Evolutionary conservation across 2,888 invertebrate species (phyloP), one percentile per base, ranked within the genome.

Genomic region (Daptonema setosum): DNA sequence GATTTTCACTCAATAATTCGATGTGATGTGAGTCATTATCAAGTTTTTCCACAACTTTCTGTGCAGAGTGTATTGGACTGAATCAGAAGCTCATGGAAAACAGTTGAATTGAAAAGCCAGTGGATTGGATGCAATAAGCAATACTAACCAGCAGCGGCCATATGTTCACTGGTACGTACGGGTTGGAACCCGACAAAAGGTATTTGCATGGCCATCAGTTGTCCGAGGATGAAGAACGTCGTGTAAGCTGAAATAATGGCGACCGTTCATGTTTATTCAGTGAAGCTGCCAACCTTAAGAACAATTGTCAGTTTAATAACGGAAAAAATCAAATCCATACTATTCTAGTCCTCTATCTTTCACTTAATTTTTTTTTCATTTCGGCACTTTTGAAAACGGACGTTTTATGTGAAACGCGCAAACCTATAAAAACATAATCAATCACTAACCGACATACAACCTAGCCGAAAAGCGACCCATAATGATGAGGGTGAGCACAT

Each of bases 151-250:
- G 85, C 82, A 43, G 97, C 91, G 45, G 97, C 95, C 97, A 99
- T 97, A 70, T 97, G 97, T 74, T 97, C 97, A 69, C 91, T 91
- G 2, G 97, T 97, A 56, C 93, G 78, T 60, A 97, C 90, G 11
- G 97, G 97, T 74, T 97, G 97, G 76, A 97, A 97, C 26, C 95
- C 95, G 57, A 78, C 78, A 67, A 78, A 78, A 50, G 78, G 77
- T 56, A 78, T 72, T 76, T 97, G 95, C 97, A 97, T 99, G 56
- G 93, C 93, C 66, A 91, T 78, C 59, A 97, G 74, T 50, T 95
- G 77, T 25, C 95, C 97, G 59, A 95, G 77, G 61, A 95, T 88
- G 73, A 87, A 99, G 76, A 99, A 99, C 2, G 88, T 86, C 0
- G 87, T 83, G 73, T 97, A 97, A 68, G 93, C 91, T 30, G 30